A percentile compares a stretch with the other conserved stretches of the same genome.
phyloP scores from a whole-genome alignment of 2,888 invertebrate species.

The Priocnemis perturbator region DNA sequence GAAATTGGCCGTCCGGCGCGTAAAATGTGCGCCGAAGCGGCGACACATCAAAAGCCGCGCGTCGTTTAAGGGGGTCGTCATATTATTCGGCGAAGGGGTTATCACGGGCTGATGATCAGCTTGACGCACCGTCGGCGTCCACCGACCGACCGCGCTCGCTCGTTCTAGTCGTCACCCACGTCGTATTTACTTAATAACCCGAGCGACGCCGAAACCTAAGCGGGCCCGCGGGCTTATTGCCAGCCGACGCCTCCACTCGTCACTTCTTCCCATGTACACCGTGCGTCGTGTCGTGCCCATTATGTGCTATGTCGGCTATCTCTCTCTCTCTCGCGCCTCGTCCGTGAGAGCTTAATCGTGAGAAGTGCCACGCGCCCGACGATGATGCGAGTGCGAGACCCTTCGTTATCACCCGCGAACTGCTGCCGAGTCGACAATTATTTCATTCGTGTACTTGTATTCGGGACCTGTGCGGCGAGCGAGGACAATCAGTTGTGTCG shows the following conservation, averaged over 20 bases:
- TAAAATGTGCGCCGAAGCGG: constrained; percentile 69
- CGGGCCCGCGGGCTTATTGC: constrained; percentile 64
- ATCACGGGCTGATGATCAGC: constrained; percentile 45
- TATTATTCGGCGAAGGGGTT: constrained; percentile 73
- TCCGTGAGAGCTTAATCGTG: constrained; percentile 10
- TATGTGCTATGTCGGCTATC: constrained; percentile 32
- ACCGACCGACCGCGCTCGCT: constrained; percentile 22
- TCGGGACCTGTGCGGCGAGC: no score
- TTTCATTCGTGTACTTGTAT: no score
- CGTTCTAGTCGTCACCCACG: constrained; percentile 33
- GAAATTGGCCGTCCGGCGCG: constrained; percentile 64
- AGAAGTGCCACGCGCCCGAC: constrained; percentile 11
- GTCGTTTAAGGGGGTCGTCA: constrained; percentile 66
- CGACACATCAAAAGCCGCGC: constrained; percentile 70
- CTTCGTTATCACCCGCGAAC: no score
- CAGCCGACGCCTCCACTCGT: constrained; percentile 53
- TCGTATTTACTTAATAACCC: constrained; percentile 69
- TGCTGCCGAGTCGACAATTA: no score
- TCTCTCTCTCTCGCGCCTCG: background rate
- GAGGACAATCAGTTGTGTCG: no score
- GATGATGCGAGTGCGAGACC: no score
- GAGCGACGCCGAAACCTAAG: constrained; percentile 54
- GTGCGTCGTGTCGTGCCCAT: constrained; percentile 27
- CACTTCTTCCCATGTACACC: constrained; percentile 45
- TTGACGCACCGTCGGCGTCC: no score